A percentile compares a stretch with the other conserved stretches of the same genome.
These are phyloP conservation scores for Drosophila dunni DNA, from an alignment of 1,140 invertebrate species.

Conservation along the genomic window DNA sequence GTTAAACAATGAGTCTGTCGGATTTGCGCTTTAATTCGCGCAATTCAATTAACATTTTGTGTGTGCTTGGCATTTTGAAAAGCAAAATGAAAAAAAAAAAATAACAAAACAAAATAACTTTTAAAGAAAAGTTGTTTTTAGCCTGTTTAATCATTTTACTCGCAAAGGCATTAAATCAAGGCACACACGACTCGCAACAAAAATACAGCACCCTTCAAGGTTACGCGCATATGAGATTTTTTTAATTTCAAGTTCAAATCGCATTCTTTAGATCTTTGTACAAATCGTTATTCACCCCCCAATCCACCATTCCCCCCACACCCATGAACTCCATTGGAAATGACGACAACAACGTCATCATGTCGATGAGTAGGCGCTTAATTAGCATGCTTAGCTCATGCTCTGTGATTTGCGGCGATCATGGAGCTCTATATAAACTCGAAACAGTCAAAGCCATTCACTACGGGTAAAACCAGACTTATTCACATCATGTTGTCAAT, in stretches of 20 bases:
- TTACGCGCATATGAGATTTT: conserved; percentile 48
- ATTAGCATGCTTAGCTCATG: conserved; percentile 57
- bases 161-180: conserved; percentile 34
- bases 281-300: conserved; percentile 7
- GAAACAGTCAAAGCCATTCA: conserved; percentile 24
- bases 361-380: conserved; percentile 46
- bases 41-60: conserved; percentile 46
- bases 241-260: conserved; percentile 76
- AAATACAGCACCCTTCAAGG: conserved; percentile 45
- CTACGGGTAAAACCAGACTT: conserved; percentile 8
- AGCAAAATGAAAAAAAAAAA: too few relatives aligned
- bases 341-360: conserved; percentile 7
- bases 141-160: conserved; percentile 6
- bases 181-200: conserved; percentile 13
- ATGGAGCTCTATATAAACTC: conserved; percentile 17
- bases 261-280: conserved; percentile 50
- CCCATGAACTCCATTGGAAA: neutral
- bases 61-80: conserved; percentile 21
- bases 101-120: conserved; percentile 24
- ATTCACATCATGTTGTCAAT: conserved; percentile 21
- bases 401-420: conserved; percentile 20
- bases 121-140: conserved; percentile 30
- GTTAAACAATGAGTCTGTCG: conserved; percentile 54
- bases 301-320: conserved; percentile 1
- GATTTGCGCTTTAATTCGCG: conserved; percentile 39